A percentile compares a stretch with the other conserved stretches of the same genome.
These are phyloP conservation scores for Vombatus ursinus DNA, from an alignment of 2,113 vertebrate species.

Conservation along the genomic window DNA sequence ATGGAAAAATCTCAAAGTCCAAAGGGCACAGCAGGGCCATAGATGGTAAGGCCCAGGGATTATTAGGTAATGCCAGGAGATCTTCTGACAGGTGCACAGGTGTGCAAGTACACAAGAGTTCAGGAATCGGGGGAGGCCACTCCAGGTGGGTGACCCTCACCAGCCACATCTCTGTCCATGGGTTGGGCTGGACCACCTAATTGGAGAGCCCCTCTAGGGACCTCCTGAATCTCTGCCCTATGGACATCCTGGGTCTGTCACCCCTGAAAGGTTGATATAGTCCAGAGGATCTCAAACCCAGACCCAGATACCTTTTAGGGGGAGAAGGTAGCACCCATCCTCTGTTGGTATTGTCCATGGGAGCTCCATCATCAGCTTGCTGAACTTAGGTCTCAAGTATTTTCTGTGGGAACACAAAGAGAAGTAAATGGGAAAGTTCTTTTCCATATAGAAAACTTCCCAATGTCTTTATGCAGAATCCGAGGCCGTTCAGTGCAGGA, in stretches of 20 bases:
- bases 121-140: neutral
- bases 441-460: neutral
- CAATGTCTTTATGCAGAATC: neutral
- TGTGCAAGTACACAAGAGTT: neutral
- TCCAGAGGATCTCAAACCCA: neutral
- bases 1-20: neutral
- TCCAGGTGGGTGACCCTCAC: neutral
- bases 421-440: neutral
- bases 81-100: neutral
- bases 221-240: neutral
- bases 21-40: neutral
- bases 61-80: neutral
- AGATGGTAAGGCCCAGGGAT: neutral
- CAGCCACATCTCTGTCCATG: neutral
- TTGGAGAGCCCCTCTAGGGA: neutral
- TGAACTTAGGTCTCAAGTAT: neutral
- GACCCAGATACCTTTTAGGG: neutral
- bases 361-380: neutral
- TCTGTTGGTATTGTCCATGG: neutral
- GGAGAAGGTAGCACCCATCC: neutral
- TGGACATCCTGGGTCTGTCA: neutral
- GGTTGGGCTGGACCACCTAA: neutral
- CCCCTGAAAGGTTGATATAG: neutral
- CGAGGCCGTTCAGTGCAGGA: neutral
- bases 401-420: constrained; percentile 8